Conservation (phyloP, 2,113 vertebrate species). For the Brevimyrus niger region DNA sequence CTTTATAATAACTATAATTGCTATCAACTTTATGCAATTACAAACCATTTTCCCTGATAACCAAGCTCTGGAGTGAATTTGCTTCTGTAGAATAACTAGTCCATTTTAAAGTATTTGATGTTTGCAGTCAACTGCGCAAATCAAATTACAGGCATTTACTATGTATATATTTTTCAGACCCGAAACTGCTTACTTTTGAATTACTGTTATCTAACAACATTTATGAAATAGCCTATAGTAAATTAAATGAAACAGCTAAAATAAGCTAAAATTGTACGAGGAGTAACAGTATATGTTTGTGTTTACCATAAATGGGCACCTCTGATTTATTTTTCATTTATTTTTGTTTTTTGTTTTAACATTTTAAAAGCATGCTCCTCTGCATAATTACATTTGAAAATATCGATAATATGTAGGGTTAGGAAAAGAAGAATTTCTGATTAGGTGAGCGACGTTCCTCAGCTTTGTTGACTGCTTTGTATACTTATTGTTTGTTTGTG, state of each 20-base stretch:
- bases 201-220: background rate
- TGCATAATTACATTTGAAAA: background rate
- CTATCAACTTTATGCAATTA: background rate
- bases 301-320: background rate
- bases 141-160: background rate
- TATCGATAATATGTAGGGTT: background rate
- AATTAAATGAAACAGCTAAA: background rate
- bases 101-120: background rate
- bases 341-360: background rate
- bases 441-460: background rate
- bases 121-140: background rate
- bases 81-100: background rate
- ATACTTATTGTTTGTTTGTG: background rate
- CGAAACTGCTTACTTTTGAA: background rate
- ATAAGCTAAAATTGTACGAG: background rate
- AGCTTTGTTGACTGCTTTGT: background rate
- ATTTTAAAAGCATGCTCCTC: background rate
- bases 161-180: background rate
- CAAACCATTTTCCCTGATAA: background rate
- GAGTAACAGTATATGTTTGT: background rate
- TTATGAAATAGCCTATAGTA: background rate
- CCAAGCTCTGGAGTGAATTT: background rate
- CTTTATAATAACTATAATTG: background rate
- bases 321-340: background rate
- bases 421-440: background rate